Percentiles rank a stretch among this genome's conserved stretches.
Conservation (phyloP, 2,888 invertebrate species). For the Acanthosepion pharaonis region DNA sequence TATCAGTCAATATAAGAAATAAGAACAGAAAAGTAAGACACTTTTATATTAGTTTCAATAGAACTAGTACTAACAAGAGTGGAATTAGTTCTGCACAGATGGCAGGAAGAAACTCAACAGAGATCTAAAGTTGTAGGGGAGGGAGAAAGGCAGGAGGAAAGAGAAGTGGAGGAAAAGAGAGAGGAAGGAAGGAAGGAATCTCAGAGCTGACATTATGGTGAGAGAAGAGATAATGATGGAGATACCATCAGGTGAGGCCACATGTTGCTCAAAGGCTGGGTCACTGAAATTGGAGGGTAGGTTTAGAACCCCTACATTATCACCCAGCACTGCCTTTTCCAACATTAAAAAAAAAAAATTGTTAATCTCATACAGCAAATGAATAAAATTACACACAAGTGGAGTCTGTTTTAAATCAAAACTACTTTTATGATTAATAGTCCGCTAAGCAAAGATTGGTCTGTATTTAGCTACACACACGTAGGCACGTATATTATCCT, state of each 20-base stretch:
- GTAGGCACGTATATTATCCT: background rate
- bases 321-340: background rate
- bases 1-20: no score
- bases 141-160: background rate
- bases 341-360: background rate
- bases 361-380: background rate
- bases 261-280: constrained; percentile 18
- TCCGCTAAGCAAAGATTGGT: background rate
- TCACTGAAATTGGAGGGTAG: background rate
- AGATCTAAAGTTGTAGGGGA: background rate
- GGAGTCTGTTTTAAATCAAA: background rate
- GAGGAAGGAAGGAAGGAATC: background rate
- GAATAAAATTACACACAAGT: background rate
- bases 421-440: background rate
- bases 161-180: background rate
- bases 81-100: no score
- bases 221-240: background rate
- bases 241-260: background rate
- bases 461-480: background rate
- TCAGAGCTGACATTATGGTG: background rate
- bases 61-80: no score
- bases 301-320: background rate
- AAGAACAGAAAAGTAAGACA: no score
- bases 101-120: no score
- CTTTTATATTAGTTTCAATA: no score